These are phyloP conservation scores for Agriotes lineatus DNA, from an alignment of 2,888 invertebrate species.

Conservation along the genomic window DNA sequence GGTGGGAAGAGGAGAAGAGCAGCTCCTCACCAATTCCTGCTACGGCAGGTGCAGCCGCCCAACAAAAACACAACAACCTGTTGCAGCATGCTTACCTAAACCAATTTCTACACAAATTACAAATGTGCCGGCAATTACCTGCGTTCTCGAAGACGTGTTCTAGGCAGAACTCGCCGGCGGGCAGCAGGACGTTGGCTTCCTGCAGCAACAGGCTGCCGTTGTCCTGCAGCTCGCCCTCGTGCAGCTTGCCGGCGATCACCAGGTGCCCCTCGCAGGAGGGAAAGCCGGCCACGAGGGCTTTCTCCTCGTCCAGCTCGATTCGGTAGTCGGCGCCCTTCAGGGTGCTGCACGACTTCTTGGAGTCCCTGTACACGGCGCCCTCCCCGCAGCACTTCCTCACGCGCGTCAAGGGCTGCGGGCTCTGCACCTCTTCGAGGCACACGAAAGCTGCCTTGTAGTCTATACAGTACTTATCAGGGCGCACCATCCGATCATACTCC, in stretches of 20 bases:
- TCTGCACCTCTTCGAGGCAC: constrained; percentile 66
- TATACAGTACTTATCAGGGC: constrained; percentile 76
- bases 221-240: constrained; percentile 67
- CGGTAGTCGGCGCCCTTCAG: constrained; percentile 58
- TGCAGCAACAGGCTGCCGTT: constrained; percentile 70
- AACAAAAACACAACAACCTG: constrained; percentile 17
- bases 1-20: constrained; percentile 9
- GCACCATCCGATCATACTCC: constrained; percentile 65
- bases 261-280: constrained; percentile 64
- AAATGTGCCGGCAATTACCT: constrained; percentile 56
- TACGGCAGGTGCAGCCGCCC: neutral
- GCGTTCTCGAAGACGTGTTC: constrained; percentile 66
- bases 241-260: constrained; percentile 72
- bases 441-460: constrained; percentile 76
- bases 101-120: constrained; percentile 25
- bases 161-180: constrained; percentile 65
- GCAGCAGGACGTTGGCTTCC: constrained; percentile 64
- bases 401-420: constrained; percentile 58
- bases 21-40: constrained; percentile 1
- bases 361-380: constrained; percentile 73
- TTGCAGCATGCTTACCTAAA: constrained; percentile 7
- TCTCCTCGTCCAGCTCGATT: constrained; percentile 58
- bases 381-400: constrained; percentile 80
- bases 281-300: constrained; percentile 57
- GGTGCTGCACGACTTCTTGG: constrained; percentile 66